phyloP scores from a whole-genome alignment of 2,888 invertebrate genomes.

The Torymus texanus region DNA sequence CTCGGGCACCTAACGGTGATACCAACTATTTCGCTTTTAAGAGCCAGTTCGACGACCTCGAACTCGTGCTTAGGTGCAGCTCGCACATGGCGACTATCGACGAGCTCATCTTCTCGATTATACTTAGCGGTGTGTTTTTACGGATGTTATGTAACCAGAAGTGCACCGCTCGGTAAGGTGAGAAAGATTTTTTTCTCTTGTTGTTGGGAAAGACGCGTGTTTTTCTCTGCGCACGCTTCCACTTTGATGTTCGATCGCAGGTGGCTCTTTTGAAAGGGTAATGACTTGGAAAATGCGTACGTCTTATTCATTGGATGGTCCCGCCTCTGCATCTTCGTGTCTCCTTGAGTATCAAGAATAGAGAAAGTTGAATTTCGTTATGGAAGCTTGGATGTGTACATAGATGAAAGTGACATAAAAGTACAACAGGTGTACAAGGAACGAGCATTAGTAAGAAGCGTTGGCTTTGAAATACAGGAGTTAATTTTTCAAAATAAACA shows the following conservation, averaged over 20 bases:
- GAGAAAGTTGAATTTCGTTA: conserved; percentile 34
- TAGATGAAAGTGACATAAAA: conserved; percentile 1
- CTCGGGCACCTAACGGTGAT: background rate
- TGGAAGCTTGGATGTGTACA: background rate
- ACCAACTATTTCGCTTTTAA: background rate
- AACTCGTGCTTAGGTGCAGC: conserved; percentile 14
- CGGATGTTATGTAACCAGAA: conserved; percentile 10
- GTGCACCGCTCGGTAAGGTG: too few species aligned
- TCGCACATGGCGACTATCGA: too few species aligned
- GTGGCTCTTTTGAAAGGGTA: conserved; percentile 33
- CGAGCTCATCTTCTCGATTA: conserved; percentile 15
- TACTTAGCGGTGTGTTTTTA: conserved; percentile 6
- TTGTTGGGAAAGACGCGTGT: too few species aligned
- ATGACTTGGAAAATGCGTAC: conserved; percentile 43
- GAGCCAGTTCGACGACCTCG: conserved; percentile 37
- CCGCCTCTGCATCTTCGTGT: background rate
- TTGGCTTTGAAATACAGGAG: too few species aligned
- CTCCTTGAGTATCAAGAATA: conserved; percentile 1
- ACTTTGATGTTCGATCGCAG: conserved; percentile 36
- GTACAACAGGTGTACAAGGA: background rate
- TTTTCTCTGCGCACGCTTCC: conserved; percentile 4
- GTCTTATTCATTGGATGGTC: conserved; percentile 2
- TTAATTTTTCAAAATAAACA: too few species aligned
- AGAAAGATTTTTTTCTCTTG: too few species aligned
- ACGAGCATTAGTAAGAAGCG: too few species aligned